Percentiles rank a stretch among this genome's conserved stretches.
phyloP scores from a whole-genome alignment of 2,797 vertebrate species.

The Eulemur coronatus region DNA sequence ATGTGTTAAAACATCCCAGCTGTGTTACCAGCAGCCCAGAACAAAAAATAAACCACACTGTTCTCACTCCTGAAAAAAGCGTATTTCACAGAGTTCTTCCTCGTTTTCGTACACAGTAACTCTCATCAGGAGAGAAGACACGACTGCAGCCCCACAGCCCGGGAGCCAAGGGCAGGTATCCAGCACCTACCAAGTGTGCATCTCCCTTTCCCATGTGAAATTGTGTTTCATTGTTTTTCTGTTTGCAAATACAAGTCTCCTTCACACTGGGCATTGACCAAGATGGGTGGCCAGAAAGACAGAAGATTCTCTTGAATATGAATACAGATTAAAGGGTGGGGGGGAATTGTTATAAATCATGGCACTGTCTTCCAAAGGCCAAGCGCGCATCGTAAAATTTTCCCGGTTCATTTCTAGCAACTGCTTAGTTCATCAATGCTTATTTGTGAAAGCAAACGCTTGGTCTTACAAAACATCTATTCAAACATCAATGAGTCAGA shows the following conservation, averaged over 20 bases:
- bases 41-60: background rate
- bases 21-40: background rate
- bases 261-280: background rate
- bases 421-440: slow-evolving; percentile 78
- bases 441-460: slow-evolving; percentile 76
- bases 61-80: background rate
- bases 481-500: slow-evolving; percentile 81
- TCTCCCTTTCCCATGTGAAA: background rate
- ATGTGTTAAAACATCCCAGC: background rate
- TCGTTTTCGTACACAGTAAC: background rate
- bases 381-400: slow-evolving; percentile 41
- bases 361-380: slow-evolving; percentile 59
- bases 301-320: background rate
- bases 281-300: background rate
- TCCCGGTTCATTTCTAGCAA: slow-evolving; percentile 65
- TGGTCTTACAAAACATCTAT: slow-evolving; percentile 80
- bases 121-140: background rate
- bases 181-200: too few species aligned
- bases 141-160: rapidly evolving
- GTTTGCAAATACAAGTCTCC: background rate
- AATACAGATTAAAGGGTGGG: background rate
- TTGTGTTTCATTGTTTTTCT: background rate
- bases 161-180: background rate
- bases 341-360: slow-evolving; percentile 31
- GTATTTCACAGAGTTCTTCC: background rate